A percentile compares a stretch with the other conserved stretches of the same genome.
phyloP scores from a whole-genome alignment of 1,140 invertebrate genomes.

The Armadillidium nasatum region DNA sequence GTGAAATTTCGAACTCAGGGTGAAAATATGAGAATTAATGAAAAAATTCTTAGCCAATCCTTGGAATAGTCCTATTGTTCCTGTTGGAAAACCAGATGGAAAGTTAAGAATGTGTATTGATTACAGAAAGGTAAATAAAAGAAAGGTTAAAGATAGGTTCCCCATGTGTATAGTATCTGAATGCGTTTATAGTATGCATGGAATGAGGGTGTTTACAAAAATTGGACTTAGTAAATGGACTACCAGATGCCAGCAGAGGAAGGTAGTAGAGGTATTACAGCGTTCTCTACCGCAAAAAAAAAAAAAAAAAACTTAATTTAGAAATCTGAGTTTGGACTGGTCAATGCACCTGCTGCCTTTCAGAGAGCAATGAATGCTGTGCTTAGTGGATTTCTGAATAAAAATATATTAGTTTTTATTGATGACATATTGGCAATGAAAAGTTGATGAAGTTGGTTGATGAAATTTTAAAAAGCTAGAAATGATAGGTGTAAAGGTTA shows the following conservation, averaged over 20 bases:
- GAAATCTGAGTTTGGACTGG: neutral
- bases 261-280: neutral
- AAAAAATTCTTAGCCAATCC: no score
- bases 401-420: neutral
- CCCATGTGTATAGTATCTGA: neutral
- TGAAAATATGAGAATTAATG: no score
- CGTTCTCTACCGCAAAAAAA: neutral
- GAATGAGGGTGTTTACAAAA: neutral
- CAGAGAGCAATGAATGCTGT: neutral
- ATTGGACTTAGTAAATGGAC: neutral
- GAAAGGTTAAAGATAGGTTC: neutral
- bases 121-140: constrained; percentile 11
- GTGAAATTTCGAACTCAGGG: no score
- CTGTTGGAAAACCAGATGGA: neutral
- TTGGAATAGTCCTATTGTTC: neutral
- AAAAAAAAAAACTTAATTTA: neutral
- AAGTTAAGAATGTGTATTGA: constrained; percentile 12
- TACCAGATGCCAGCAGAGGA: constrained; percentile 9
- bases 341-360: neutral
- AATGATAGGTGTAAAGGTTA: neutral
- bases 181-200: neutral
- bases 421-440: constrained; percentile 20
- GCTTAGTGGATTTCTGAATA: neutral
- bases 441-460: neutral
- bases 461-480: neutral